Base-by-base conservation (phyloP, 2,888 invertebrate species). In the Boloria selene region DNA sequence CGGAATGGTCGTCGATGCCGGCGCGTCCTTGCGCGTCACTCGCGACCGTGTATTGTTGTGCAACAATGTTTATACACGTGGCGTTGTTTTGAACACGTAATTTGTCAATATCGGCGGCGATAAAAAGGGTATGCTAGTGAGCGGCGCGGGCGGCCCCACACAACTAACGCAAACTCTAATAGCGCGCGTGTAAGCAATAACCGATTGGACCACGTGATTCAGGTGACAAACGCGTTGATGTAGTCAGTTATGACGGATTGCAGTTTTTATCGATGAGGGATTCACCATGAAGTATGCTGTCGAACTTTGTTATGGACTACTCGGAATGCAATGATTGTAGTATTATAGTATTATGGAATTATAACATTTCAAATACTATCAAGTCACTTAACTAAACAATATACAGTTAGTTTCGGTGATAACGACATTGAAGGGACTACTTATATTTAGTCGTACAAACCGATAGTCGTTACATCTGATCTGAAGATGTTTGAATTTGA, bases 61-160 rank as follows among this genome's bases (percentile, higher is more conserved):
- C 88, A 86, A 89, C 88, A 87, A 84, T 90, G 89, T 90, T 89
- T 87, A 86, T 86, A 89, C 90, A 91, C 91, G 91, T 90, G 90
- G 88, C 84, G 80, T 71, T 83, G 84, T 85, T 84, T 84, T 84
- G 86, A 82, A 82, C 83, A 83, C 81, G 79, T 77, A 70, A 71
- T 67, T 70, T 67, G 78, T 68, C 70, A 58, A 71, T 73, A 79
- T 80, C 79, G 77, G 78, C 80, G 79, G 76, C 87, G 88, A 85
- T 87, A 87, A 86, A 84, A 83, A 83, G 76, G 75, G 73, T 84
- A 77, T 79, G 81, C 83, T 85, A 80, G 83, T 84, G 78, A 87
- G 86, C 85, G 78, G 83, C 84, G 78, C 89, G 87, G 78, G 80
- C 80, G 79, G 83, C 79, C 82, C 84, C 85, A 79, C 81, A 79